phyloP scores from a whole-genome alignment of 2,113 vertebrate genomes.

The Smithornis capensis region DNA sequence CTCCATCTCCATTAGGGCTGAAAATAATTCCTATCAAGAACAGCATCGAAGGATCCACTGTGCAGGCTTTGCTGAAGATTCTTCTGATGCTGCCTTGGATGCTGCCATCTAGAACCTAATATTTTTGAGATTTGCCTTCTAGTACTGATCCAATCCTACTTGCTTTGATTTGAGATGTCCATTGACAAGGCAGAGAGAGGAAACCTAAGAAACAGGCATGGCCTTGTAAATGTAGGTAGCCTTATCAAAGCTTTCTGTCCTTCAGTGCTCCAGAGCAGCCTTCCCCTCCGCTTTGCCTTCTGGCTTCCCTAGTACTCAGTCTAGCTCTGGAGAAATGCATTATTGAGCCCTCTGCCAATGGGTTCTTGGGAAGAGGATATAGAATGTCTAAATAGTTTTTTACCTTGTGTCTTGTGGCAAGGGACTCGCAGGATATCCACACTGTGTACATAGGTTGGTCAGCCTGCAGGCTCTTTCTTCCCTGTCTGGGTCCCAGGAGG shows the following conservation, averaged over 20 bases:
- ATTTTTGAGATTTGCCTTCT: neutral
- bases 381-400: neutral
- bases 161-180: neutral
- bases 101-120: neutral
- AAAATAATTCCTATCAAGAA: neutral
- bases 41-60: neutral
- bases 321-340: neutral
- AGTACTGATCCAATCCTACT: neutral
- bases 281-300: neutral
- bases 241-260: neutral
- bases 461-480: neutral
- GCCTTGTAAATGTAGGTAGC: neutral
- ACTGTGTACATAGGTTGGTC: neutral
- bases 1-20: neutral
- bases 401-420: neutral
- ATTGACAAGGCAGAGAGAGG: neutral
- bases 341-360: neutral
- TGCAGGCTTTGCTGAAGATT: neutral
- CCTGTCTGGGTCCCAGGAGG: neutral
- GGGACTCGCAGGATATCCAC: neutral
- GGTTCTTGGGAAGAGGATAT: rapidly evolving
- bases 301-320: neutral
- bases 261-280: neutral
- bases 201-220: neutral
- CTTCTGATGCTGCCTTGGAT: neutral